Conservation (phyloP, 1,140 invertebrate genomes). For the Panulirus ornatus region DNA sequence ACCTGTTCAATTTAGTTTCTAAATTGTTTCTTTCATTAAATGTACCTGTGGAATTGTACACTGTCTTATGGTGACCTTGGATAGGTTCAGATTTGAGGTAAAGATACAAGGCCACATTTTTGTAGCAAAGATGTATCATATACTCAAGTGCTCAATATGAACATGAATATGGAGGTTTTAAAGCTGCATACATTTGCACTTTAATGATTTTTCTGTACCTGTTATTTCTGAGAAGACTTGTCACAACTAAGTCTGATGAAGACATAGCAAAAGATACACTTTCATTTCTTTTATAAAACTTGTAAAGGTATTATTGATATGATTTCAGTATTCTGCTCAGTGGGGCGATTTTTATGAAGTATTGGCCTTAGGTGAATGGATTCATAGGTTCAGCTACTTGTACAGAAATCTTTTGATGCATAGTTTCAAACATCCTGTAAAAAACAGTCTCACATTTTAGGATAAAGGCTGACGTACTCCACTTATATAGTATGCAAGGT, state of each 20-base stretch:
- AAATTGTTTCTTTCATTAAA: neutral
- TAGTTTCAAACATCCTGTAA: no score
- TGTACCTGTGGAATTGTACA: neutral
- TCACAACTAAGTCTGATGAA: no score
- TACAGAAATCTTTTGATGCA: no score
- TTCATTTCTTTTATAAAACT: neutral
- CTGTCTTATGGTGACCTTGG: neutral
- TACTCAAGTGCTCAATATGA: no score
- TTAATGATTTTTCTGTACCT: neutral
- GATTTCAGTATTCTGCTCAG: conserved; percentile 5
- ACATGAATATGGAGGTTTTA: neutral
- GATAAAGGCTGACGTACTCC: no score
- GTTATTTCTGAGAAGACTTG: no score
- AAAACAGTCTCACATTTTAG: no score
- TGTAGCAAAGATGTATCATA: no score
- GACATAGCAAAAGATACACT: neutral
- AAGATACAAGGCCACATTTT: no score
- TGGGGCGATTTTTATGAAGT: neutral
- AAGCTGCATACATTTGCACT: neutral
- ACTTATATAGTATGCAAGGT: neutral
- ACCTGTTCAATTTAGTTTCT: neutral
- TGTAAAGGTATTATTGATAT: conserved; percentile 1
- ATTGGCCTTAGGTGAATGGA: no score
- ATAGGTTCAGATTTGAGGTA: neutral
- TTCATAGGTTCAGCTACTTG: no score